phyloP scores from a whole-genome alignment of 2,888 invertebrate species.

The Tiliacea citrago region DNA sequence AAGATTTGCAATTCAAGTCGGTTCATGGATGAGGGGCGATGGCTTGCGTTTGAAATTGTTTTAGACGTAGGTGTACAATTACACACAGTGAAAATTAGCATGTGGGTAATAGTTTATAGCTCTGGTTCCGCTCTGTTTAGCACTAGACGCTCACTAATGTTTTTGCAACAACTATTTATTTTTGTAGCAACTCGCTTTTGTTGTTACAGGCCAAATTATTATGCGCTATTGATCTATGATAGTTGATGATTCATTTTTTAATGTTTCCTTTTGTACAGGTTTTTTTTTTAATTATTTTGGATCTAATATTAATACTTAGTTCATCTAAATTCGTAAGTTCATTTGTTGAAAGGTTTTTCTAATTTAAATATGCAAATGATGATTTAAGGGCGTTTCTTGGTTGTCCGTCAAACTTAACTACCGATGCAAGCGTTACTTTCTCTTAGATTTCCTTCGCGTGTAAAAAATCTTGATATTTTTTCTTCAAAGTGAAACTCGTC shows the following conservation, averaged over 20 bases:
- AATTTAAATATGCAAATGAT: constrained; percentile 2
- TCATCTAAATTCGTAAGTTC: not conserved
- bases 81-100: constrained; percentile 87
- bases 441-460: constrained; percentile 87
- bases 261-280: constrained; percentile 5
- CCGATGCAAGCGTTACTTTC: constrained; percentile 76
- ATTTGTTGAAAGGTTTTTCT: not conserved
- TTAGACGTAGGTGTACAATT: constrained; percentile 81
- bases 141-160: constrained; percentile 82
- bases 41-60: constrained; percentile 86
- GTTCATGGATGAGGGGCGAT: constrained; percentile 82
- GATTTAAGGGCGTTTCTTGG: constrained; percentile 72
- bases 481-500: constrained; percentile 85
- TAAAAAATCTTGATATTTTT: constrained; percentile 89
- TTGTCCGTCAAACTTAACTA: constrained; percentile 56
- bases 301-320: constrained; percentile 1
- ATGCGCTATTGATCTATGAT: constrained; percentile 47
- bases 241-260: not conserved
- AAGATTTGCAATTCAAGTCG: constrained; percentile 77
- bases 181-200: constrained; percentile 83
- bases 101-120: constrained; percentile 88
- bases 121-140: constrained; percentile 88
- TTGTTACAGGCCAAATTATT: constrained; percentile 70
- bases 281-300: constrained; percentile 5
- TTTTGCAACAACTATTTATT: constrained; percentile 87